These are phyloP conservation scores for Chromoteleia sp. DNA, from an alignment of 2,888 invertebrate species.

Conservation along the genomic window DNA sequence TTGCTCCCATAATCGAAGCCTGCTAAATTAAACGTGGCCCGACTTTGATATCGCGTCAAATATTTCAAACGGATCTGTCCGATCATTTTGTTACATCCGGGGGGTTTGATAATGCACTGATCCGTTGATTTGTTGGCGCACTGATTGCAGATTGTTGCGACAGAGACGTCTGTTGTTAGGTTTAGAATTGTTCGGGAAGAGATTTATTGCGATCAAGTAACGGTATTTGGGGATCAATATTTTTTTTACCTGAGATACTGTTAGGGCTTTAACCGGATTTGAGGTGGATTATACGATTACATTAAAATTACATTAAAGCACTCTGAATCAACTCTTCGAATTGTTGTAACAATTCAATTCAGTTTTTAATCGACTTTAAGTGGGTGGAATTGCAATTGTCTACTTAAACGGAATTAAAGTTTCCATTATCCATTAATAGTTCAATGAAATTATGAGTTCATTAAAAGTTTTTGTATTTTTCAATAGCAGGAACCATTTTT, in stretches of 20 bases:
- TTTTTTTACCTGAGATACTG: constrained; percentile 32
- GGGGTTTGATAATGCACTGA: constrained; percentile 55
- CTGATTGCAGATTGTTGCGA: constrained; percentile 66
- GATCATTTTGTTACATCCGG: constrained; percentile 44
- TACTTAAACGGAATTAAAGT: too few relatives aligned
- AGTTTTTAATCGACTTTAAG: not conserved
- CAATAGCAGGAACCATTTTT: too few relatives aligned
- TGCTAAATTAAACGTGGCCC: constrained; percentile 55
- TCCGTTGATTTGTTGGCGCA: constrained; percentile 60
- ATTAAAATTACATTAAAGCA: not conserved
- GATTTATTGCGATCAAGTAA: constrained; percentile 46
- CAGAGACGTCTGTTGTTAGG: constrained; percentile 52
- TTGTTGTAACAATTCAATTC: not conserved
- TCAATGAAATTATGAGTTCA: too few relatives aligned
- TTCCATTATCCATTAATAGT: too few relatives aligned
- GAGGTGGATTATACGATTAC: constrained; percentile 28
- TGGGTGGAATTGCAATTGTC: not conserved
- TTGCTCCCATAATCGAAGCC: constrained; percentile 34
- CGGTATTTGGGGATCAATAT: constrained; percentile 34
- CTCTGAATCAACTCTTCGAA: not conserved
- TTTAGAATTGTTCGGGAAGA: constrained; percentile 44
- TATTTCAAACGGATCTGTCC: constrained; percentile 53
- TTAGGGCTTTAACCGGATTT: constrained; percentile 37
- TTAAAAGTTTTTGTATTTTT: too few relatives aligned
- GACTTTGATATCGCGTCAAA: constrained; percentile 53